Base-by-base conservation (phyloP, 2,113 vertebrate genomes). In the Zosterops lateralis region DNA sequence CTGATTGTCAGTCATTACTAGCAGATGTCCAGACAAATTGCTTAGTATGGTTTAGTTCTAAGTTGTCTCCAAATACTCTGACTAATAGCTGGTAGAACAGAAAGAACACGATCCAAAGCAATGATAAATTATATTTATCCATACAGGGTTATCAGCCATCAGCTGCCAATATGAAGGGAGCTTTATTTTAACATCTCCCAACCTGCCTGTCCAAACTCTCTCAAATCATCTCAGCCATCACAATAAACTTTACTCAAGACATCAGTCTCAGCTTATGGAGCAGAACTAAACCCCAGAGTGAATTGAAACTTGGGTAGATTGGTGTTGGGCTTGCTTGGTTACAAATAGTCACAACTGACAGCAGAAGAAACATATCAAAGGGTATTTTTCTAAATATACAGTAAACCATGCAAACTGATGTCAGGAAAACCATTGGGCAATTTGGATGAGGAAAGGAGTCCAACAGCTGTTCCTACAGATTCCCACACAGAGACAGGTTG, bases 111-210 rank as follows among this genome's bases (percentile, higher is more conserved):
- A 56, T 50, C 80, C 62, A 74, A 91, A 93, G 68, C 25, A 38
- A 64, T 84, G 82, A 94, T 85, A 90, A 96, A 84, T 92, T 45
- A 9, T 36, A 89, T 79, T 92, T 85, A 87, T 71, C 56, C 48
- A 61, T 12, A 77, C 17, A 66, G 26, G 12, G 10, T 70, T 87
- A 86, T 65, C 64, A 89, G 70, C 31, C 58, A 87, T 20, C 73
- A 96, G 58, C 13, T 71, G 26, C 12, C 47, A 83, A 14, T 51
- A 84, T 36, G 24, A 66, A 81, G 10, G 29, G 26, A 83, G 38
- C 24, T 91, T 75, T 82, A 85, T 78, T 92, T 89, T 85, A 96
- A 51, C 32, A 53, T 68, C 26, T 87, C 34, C 29, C 38, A 73
- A 36, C 17, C 25, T 57, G 14, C 34, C 88, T 51, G 25, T 53